Percentiles rank a stretch among this genome's conserved stretches.
These are phyloP conservation scores for Rhizoglyphus robini DNA, from an alignment of 1,140 invertebrate species.

Conservation along the genomic window DNA sequence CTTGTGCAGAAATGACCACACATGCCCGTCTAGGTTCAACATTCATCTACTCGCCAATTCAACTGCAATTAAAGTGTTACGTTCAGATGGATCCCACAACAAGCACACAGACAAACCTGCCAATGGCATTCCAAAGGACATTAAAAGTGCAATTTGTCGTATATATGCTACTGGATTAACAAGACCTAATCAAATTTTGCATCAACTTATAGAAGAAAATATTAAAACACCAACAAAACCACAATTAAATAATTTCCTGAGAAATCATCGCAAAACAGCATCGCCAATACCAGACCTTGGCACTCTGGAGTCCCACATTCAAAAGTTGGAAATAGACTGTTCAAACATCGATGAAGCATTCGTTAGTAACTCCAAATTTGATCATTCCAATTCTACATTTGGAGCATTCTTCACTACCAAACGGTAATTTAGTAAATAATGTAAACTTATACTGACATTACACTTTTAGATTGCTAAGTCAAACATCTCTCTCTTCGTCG, in stretches of 20 bases:
- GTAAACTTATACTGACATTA: too few species aligned
- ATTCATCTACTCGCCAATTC: too few species aligned
- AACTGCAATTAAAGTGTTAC: background rate
- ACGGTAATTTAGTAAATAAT: too few species aligned
- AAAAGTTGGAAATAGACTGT: background rate
- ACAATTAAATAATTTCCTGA: background rate
- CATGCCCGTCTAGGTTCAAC: too few species aligned
- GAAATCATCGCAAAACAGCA: background rate
- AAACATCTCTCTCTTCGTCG: background rate
- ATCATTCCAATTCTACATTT: background rate
- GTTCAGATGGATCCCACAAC: background rate
- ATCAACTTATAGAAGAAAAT: background rate
- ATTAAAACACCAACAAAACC: background rate
- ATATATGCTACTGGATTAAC: background rate
- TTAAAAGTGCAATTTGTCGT: background rate
- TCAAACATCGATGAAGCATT: background rate
- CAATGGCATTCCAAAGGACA: background rate
- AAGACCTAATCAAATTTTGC: background rate
- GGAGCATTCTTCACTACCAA: background rate
- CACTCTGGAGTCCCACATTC: background rate
- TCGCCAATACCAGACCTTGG: background rate
- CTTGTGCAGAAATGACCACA: too few species aligned
- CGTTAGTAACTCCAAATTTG: background rate
- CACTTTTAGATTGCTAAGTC: background rate
- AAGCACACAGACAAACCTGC: background rate